Evolutionary conservation across 2,113 vertebrate genomes (phyloP), one percentile per base, ranked within the genome.

Genomic region (Camelus bactrianus): DNA sequence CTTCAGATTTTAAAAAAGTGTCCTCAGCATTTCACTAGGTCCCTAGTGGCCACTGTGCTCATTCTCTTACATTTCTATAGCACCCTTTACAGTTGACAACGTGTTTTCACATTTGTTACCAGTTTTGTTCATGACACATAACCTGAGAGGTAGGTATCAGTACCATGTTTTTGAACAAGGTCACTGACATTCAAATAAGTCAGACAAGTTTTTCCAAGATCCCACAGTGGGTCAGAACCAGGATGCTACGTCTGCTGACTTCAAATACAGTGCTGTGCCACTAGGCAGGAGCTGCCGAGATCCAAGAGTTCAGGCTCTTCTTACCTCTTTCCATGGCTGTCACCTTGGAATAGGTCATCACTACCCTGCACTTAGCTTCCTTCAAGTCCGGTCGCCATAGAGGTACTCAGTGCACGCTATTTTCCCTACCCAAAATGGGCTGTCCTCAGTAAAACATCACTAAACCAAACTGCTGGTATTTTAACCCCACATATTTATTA

Each of bases 131-230:
- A 48, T 48, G 56, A 58, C 10, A 30, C 15, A 56, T 54, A 69
- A 42, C 0, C 17, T 42, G 16, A 79, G 26, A 89, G 2, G 35
- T 58, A 64, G 17, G 42, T 54, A 56, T 52, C 6, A 69, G 2
- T 50, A n/a, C 5, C 38, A 22, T 69, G 46, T 62, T 65, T 76
- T 80, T 32, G 9, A 70, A 50, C 19, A 9, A 83, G 16, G 28
- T 92, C 50, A 79, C 38, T 72, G 65, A 87, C 3, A 35, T 22
- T 81, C 3, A 28, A 65, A 58, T 1, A 5, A 2, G 65, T 48
- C 96, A 80, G 84, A 48, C 60, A 70, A 65, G n/a, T 83, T 64
- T 38, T 96, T 69, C 38, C 52, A 52, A 62, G 35, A 83, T 81
- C 64, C 58, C 62, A 89, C 17, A 65, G n/a, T 20, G 38, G 38